A percentile compares a stretch with the other conserved stretches of the same genome.
These are phyloP conservation scores for Strigamia maritima DNA, from an alignment of 2,888 invertebrate genomes.

Conservation along the genomic window DNA sequence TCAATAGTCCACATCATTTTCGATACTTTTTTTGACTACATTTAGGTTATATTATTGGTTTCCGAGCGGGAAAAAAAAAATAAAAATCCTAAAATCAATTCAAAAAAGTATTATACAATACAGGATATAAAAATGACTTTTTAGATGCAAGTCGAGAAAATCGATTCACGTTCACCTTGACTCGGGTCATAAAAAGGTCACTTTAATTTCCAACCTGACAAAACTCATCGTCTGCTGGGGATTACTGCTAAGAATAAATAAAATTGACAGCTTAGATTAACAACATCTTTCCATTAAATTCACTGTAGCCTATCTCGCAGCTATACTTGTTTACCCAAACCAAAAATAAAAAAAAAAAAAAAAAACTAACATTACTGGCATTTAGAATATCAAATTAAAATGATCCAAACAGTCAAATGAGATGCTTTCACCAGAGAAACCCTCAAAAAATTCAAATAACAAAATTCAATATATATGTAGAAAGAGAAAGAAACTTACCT, in stretches of 20 bases:
- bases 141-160: background rate
- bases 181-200: background rate
- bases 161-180: background rate
- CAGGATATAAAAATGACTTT: background rate
- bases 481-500: constrained; percentile 58
- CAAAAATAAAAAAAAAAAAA: background rate
- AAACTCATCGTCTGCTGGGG: background rate
- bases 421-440: background rate
- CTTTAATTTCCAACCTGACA: background rate
- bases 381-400: no score
- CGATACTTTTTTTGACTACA: no score
- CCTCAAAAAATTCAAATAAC: background rate
- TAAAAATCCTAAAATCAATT: background rate
- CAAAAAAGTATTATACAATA: background rate
- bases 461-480: background rate
- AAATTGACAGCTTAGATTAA: background rate
- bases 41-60: no score
- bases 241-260: background rate
- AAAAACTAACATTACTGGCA: background rate
- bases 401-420: no score
- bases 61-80: background rate
- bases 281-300: background rate
- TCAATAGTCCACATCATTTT: background rate
- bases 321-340: background rate
- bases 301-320: background rate